phyloP scores from a whole-genome alignment of 2,113 vertebrate genomes.

The Oreochromis niloticus region DNA sequence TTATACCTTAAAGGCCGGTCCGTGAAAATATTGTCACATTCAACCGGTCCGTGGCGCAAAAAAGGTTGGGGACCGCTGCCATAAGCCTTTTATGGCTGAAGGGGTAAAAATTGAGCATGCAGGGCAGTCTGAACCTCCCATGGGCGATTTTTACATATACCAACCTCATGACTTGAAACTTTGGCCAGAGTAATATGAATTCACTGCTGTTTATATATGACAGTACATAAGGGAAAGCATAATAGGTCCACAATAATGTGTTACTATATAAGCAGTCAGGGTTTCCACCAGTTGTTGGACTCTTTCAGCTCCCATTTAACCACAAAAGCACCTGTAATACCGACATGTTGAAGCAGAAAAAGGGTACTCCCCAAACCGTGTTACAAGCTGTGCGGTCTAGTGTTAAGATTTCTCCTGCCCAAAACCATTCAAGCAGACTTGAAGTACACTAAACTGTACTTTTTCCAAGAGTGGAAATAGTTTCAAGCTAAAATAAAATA shows the following conservation, averaged over 20 bases:
- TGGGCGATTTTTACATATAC: accelerated
- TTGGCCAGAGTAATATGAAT: background rate
- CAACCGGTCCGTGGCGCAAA: too few species aligned
- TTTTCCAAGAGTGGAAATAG: background rate
- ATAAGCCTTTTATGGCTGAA: too few species aligned
- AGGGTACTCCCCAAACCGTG: background rate
- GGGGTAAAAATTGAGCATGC: background rate
- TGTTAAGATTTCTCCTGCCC: background rate
- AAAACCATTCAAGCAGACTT: background rate
- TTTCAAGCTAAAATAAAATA: background rate
- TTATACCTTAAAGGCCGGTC: background rate
- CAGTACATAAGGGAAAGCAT: background rate
- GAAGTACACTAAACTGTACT: background rate
- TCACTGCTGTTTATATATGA: background rate
- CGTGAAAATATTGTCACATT: too few species aligned
- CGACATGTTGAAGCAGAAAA: background rate
- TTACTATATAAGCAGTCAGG: background rate
- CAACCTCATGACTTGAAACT: background rate
- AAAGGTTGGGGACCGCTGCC: too few species aligned
- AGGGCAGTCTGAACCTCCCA: background rate
- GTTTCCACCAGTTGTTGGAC: background rate
- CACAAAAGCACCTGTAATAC: background rate
- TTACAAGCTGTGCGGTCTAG: background rate
- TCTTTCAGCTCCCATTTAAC: background rate
- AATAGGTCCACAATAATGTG: background rate